phyloP scores from a whole-genome alignment of 2,888 invertebrate species.

The Adelognathus sp. region DNA sequence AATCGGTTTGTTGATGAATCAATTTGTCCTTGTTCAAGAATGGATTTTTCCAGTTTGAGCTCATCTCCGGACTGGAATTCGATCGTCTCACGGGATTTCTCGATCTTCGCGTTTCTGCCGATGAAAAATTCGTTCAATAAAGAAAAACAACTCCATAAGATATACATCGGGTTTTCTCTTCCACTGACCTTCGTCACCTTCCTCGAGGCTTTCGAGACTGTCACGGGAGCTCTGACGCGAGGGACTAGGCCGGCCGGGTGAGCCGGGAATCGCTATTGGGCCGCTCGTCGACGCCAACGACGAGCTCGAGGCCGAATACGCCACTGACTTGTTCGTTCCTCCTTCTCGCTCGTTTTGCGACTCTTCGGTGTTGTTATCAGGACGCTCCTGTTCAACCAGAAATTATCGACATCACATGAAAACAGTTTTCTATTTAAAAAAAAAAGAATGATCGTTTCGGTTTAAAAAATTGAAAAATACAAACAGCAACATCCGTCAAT shows the following conservation, averaged over 20 bases:
- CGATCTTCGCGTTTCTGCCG: slow-evolving; percentile 82
- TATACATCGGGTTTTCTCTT: not conserved
- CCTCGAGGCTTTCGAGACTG: slow-evolving; percentile 83
- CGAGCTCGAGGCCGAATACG: slow-evolving; percentile 63
- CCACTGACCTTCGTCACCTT: slow-evolving; percentile 80
- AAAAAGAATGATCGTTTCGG: not conserved
- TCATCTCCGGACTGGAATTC: slow-evolving; percentile 97
- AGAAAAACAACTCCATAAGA: not conserved
- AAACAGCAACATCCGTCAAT: slow-evolving; percentile 41
- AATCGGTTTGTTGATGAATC: slow-evolving; percentile 71
- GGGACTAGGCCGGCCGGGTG: slow-evolving; percentile 80
- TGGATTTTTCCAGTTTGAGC: slow-evolving; percentile 91
- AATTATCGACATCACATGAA: not conserved
- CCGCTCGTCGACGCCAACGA: slow-evolving; percentile 76
- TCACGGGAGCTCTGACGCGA: slow-evolving; percentile 83
- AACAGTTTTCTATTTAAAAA: not conserved
- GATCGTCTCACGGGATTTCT: slow-evolving; percentile 93
- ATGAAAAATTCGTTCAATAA: slow-evolving; percentile 17
- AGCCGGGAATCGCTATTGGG: slow-evolving; percentile 81
- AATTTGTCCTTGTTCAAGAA: slow-evolving; percentile 83
- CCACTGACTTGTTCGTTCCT: slow-evolving; percentile 67
- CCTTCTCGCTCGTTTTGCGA: slow-evolving; percentile 69
- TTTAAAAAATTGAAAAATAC: not conserved
- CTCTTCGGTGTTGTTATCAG: slow-evolving; percentile 70
- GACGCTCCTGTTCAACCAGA: slow-evolving; percentile 58